Base-by-base conservation (phyloP, 30 jellyfish, hydroid and myxozoan species). In the Cassiopea xamachana region DNA sequence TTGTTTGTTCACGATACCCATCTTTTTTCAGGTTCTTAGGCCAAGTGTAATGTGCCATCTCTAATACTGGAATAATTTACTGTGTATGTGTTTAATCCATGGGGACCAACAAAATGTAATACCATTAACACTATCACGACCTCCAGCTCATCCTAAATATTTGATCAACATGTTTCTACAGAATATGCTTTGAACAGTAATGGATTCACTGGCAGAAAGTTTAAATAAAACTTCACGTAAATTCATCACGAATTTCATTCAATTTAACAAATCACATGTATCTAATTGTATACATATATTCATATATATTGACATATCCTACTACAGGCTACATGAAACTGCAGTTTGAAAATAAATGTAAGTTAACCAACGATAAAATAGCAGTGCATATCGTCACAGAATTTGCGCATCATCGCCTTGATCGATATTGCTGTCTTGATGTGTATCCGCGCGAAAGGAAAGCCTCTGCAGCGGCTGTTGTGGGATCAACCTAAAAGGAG, bases 381-480 rank as follows among this genome's bases (percentile, higher is more conserved):
- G 12, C 48, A 71, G 80, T 71, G n/a, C 7, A 2, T n/a, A 71
- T 43, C 74, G 74, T 71, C 10, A 71, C 1, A 7, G n/a, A 16
- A 16, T 2, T 8, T 14, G 55, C 7, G 10, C n/a, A 71, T 75
- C 70, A 87, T 87, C 85, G 16, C 19, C 95, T 47, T 19, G 95
- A 79, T 70, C 95, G 89, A 62, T 88, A 89, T 18, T 91, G 79
- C 1, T 80, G 70, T 59, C 97, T 14, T 18, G 79, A 58, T 43
- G 87, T 75, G 78, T 55, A 87, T 44, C 89, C 90, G 39, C 94
- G 73, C 44, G 85, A 94, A 7, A 92, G 86, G 46, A 92, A 92
- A 5, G 93, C 98, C 68, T 92, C 98, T 1, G 98, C 98, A 0
- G 98, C 95, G 1, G 95, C 98, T 8, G 95, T 83, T 2, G 92